Percentiles rank a stretch among this genome's conserved stretches.
Conservation (phyloP, 2,888 invertebrate genomes). For the Sacculina carcini region DNA sequence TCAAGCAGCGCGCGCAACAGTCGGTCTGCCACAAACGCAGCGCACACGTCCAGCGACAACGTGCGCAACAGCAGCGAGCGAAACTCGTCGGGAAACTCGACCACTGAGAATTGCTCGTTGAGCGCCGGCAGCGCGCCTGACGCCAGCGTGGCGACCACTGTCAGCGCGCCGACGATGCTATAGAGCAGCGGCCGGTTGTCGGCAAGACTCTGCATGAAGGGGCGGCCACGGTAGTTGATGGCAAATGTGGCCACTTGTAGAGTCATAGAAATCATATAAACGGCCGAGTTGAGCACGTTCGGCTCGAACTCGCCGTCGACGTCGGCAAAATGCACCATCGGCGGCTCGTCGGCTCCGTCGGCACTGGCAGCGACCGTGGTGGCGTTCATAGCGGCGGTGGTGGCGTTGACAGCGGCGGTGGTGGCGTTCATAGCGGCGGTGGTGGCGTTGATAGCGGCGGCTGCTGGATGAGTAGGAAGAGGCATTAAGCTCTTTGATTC, state of each 20-base stretch:
- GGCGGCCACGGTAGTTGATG: conserved; percentile 94
- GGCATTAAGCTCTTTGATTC: conserved; percentile 47
- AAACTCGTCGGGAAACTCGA: conserved; percentile 73
- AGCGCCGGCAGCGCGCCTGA: conserved; percentile 61
- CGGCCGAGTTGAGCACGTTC: conserved; percentile 84
- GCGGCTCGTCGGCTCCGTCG: conserved; percentile 59
- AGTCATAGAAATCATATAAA: conserved; percentile 92
- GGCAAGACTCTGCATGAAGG: conserved; percentile 86
- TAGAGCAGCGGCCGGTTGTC: conserved; percentile 80
- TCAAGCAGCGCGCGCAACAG: background rate
- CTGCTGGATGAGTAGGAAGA: too few species aligned
- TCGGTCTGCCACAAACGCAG: background rate
- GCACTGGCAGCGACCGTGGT: conserved; percentile 34
- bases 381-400: background rate
- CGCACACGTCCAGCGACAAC: background rate
- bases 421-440: conserved; percentile 8
- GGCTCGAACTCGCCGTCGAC: conserved; percentile 68
- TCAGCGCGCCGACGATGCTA: conserved; percentile 58
- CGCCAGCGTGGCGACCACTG: conserved; percentile 54
- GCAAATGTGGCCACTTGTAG: conserved; percentile 95
- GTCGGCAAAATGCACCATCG: conserved; percentile 23
- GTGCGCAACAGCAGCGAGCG: conserved; percentile 20
- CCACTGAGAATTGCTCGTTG: conserved; percentile 73
- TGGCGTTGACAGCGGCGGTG: background rate
- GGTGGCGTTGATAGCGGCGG: too few species aligned